These are phyloP conservation scores for Eueides isabella DNA, from an alignment of 1,140 invertebrate genomes.

Conservation along the genomic window DNA sequence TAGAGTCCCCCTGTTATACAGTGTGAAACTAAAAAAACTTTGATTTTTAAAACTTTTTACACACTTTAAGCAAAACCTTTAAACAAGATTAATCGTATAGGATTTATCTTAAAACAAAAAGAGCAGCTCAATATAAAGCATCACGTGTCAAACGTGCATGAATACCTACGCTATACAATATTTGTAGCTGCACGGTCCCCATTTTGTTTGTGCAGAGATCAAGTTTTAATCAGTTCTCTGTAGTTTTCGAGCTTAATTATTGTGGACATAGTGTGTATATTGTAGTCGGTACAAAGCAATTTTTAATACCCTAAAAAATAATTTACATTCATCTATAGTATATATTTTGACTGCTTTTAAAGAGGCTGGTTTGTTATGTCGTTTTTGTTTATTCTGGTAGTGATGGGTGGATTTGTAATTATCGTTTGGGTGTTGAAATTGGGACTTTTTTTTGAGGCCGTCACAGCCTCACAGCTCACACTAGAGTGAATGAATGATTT, in stretches of 20 bases:
- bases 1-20: too few relatives aligned
- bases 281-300: not conserved
- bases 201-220: conserved; percentile 15
- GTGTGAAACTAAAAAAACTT: too few relatives aligned
- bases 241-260: conserved; percentile 2
- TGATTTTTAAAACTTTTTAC: too few relatives aligned
- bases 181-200: not conserved
- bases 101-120: not conserved
- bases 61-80: too few relatives aligned
- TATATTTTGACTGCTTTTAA: not conserved
- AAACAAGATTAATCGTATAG: not conserved
- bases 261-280: not conserved
- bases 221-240: conserved; percentile 20
- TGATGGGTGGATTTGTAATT: not conserved
- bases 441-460: too few relatives aligned
- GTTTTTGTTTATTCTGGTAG: not conserved
- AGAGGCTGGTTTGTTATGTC: not conserved
- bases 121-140: not conserved
- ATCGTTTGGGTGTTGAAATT: not conserved
- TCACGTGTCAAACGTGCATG: not conserved
- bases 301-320: conserved; percentile 9
- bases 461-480: too few relatives aligned
- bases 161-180: not conserved
- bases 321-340: too few relatives aligned
- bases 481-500: too few relatives aligned